phyloP scores from a whole-genome alignment of 2,797 vertebrate species.

The Takifugu rubripes region DNA sequence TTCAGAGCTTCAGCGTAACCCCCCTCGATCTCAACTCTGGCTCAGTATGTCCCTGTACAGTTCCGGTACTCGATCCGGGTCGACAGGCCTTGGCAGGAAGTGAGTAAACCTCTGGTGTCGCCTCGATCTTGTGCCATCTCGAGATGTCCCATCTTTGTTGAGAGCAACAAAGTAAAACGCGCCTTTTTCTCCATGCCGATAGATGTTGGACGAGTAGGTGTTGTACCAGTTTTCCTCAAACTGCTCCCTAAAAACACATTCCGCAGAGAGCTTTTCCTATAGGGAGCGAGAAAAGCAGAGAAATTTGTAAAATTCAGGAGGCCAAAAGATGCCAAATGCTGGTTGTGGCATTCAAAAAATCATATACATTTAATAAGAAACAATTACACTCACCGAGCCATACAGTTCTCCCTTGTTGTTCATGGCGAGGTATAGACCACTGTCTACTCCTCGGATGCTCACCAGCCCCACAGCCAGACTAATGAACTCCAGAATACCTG shows the following conservation, averaged over 20 bases:
- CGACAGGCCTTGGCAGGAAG: constrained; percentile 97
- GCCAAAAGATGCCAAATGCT: constrained; percentile 31
- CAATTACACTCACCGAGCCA: constrained; percentile 86
- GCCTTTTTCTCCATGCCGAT: constrained; percentile 91
- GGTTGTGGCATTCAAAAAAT: constrained; percentile 4
- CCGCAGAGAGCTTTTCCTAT: constrained; percentile 93
- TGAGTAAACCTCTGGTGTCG: constrained; percentile 98
- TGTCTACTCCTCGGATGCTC: constrained; percentile 97
- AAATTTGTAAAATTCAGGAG: background rate
- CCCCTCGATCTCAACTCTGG: constrained; percentile 84
- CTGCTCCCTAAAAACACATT: constrained; percentile 94
- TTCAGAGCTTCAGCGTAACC: background rate
- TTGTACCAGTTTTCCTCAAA: constrained; percentile 99
- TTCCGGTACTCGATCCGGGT: constrained; percentile 95
- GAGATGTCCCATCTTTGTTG: constrained; percentile 94
- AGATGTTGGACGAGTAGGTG: constrained; percentile 96
- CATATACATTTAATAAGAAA: background rate
- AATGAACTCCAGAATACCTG: constrained; percentile 99
- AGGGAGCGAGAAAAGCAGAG: constrained; percentile 35
- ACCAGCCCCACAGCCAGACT: constrained; percentile 97
- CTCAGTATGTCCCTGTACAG: constrained; percentile 96
- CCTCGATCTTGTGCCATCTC: constrained; percentile 92
- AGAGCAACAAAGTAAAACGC: constrained; percentile 93
- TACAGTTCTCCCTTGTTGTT: constrained; percentile 92
- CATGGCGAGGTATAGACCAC: constrained; percentile 96